Evolutionary conservation across 1,140 invertebrate species (phyloP).

Genomic region (Drosophila busckii): DNA sequence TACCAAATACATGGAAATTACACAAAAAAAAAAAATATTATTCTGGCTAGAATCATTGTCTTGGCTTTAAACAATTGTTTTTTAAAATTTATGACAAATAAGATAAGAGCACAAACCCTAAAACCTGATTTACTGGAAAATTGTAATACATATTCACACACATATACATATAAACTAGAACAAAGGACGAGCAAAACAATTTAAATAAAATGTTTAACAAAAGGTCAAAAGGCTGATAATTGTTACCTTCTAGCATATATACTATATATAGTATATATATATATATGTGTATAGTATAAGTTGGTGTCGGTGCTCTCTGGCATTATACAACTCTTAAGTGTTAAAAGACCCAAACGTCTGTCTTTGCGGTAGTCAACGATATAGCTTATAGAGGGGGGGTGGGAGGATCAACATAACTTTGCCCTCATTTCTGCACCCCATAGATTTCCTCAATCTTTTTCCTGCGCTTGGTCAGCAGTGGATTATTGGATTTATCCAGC

Average conservation of each 20-base stretch:
- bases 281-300: conserved; percentile 18
- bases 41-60: no score
- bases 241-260: no score
- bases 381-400: no score
- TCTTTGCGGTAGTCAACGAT: neutral
- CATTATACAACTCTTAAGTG: conserved; percentile 42
- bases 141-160: conserved; percentile 36
- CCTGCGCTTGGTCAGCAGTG: conserved; percentile 91
- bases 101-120: conserved; percentile 59
- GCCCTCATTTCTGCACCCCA: conserved; percentile 26
- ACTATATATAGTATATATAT: conserved; percentile 4
- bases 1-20: no score
- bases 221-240: no score
- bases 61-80: no score
- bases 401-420: no score
- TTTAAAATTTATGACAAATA: no score
- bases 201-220: conserved; percentile 4
- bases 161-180: conserved; percentile 26
- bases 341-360: conserved; percentile 1
- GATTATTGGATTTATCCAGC: conserved; percentile 93
- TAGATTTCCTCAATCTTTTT: conserved; percentile 81
- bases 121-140: conserved; percentile 62
- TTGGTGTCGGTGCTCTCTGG: conserved; percentile 12
- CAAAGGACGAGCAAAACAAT: neutral
- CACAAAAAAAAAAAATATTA: no score